Evolutionary conservation across 2,888 invertebrate species (phyloP), one percentile per base, ranked within the genome.

Genomic region (Bembecia ichneumoniformis): DNA sequence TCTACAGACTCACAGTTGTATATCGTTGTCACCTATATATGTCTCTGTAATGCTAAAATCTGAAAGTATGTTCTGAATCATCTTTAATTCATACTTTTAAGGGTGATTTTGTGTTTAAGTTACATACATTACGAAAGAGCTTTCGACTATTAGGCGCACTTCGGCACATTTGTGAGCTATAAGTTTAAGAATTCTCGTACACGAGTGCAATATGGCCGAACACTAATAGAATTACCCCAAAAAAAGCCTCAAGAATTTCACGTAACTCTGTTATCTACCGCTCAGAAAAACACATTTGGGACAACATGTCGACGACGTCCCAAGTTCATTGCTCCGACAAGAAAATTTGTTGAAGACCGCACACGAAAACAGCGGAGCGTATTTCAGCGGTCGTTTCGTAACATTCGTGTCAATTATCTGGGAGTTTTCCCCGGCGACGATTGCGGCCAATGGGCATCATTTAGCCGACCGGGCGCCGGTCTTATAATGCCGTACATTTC

Each of bases 351-450:
- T 51, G 56, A 59, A 59, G 59, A 59, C 56, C 55, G 51, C 55
- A 58, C 58, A 58, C 53, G 58, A 62, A 58, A 63, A 69, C 64
- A 60, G 59, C 53, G 59, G 59, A 63, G 55, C 60, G 64, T 68
- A 71, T 68, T 66, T 64, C 66, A 64, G 60, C 58, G 51, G 70
- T 69, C 73, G 64, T 77, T 74, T 63, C 58, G 68, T 63, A 68
- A 72, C 75, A 80, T 77, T 73, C 69, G 68, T 77, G 81, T 81
- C 82, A 82, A 82, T 82, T 82, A 82, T 78, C 75, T 71, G 66
- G 66, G 79, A 74, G 74, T 78, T 82, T 78, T 70, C 73, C 73
- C 73, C 59, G 62, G 63, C 74, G 71, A 77, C 78, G 78, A 77
- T 80, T 80, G 74, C 73, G 71, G 67, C 62, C 75, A 71, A 80